Evolutionary conservation across 2,113 vertebrate species (phyloP).

Genomic region (Patagioenas fasciata): DNA sequence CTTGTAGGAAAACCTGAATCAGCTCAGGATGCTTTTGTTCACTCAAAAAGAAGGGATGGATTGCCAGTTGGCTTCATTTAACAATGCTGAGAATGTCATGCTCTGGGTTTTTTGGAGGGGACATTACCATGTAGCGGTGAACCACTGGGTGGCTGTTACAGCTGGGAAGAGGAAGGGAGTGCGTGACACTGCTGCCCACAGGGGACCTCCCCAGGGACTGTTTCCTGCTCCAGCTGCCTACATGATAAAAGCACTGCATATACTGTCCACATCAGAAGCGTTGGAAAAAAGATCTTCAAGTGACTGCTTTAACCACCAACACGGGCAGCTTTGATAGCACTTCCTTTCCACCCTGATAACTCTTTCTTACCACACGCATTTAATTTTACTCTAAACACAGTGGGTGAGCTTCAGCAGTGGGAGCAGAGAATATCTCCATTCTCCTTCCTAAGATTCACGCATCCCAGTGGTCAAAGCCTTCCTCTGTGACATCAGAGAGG

Average conservation of each 20-base stretch:
- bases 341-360: not conserved
- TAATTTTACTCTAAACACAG: not conserved
- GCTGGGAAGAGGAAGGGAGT: not conserved
- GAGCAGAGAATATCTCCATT: not conserved
- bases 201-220: not conserved
- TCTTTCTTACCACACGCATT: not conserved
- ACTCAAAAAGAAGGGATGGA: not conserved
- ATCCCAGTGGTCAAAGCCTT: not conserved
- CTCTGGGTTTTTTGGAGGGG: not conserved
- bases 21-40: not conserved
- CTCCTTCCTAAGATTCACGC: not conserved
- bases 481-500: not conserved
- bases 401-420: not conserved
- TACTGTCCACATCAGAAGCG: not conserved
- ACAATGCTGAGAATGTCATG: not conserved
- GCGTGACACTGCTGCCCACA: rapidly evolving
- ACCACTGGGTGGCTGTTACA: not conserved
- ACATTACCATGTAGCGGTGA: not conserved
- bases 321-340: not conserved
- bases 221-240: not conserved
- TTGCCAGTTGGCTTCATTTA: not conserved
- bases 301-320: not conserved
- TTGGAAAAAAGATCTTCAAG: not conserved
- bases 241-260: not conserved
- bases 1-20: not conserved